Evolutionary conservation across 1,140 invertebrate genomes (phyloP).

Genomic region (Mycetomoellerius zeteki): DNA sequence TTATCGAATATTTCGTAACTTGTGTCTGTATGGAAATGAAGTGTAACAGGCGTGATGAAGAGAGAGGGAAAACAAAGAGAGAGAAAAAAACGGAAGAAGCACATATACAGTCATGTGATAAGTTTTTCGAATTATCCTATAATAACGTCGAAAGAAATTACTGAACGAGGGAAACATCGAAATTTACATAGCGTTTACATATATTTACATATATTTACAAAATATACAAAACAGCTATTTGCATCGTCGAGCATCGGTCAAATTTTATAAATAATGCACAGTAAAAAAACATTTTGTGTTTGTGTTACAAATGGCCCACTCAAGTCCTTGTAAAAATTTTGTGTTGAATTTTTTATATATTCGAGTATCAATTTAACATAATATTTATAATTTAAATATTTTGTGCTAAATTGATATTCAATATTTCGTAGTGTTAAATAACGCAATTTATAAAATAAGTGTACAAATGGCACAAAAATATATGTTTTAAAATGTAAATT

Average conservation of each 20-base stretch:
- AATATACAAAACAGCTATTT: conserved; percentile 4
- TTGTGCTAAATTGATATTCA: too few species aligned
- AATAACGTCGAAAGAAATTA: background rate
- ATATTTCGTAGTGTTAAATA: too few species aligned
- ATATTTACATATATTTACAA: background rate
- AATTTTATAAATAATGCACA: background rate
- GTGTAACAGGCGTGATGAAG: background rate
- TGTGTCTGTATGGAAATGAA: conserved; percentile 21
- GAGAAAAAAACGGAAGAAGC: background rate
- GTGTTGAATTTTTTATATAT: too few species aligned
- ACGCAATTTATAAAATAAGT: too few species aligned
- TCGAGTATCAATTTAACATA: too few species aligned
- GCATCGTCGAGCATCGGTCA: background rate
- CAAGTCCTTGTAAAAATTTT: too few species aligned
- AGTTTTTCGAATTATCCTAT: background rate
- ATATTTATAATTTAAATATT: too few species aligned
- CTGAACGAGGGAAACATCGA: background rate
- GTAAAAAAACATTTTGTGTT: too few species aligned
- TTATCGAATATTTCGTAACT: conserved; percentile 49
- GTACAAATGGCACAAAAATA: too few species aligned
- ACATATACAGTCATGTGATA: background rate
- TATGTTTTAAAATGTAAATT: too few species aligned
- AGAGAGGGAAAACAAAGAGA: background rate
- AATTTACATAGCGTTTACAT: background rate
- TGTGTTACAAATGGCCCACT: too few species aligned